A percentile compares a stretch with the other conserved stretches of the same genome.
Conservation (phyloP, 2,888 invertebrate species). For the Caenorhabditis auriculariae region DNA sequence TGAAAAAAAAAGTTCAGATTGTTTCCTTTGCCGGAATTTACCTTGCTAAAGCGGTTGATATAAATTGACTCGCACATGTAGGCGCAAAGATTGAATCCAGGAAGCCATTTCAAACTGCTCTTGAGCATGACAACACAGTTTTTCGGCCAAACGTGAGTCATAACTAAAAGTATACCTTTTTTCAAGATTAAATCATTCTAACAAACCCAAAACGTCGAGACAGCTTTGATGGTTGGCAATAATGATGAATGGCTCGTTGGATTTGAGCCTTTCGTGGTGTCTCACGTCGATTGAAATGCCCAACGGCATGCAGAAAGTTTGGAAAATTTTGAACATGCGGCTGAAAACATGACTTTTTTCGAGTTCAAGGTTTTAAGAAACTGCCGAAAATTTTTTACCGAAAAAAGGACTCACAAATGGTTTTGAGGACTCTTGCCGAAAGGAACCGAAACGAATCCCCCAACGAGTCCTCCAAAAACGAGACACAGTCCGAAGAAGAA, state of each 20-base stretch:
- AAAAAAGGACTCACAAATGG: conserved; percentile 33
- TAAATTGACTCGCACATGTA: conserved; percentile 47
- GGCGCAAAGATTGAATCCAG: conserved; percentile 58
- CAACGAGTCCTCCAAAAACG: conserved; percentile 33
- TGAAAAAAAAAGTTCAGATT: conserved; percentile 3
- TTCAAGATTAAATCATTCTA: neutral
- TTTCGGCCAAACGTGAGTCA: conserved; percentile 55
- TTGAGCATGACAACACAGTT: conserved; percentile 61
- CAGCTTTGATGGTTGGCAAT: conserved; percentile 62
- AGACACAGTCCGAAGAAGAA: conserved; percentile 28
- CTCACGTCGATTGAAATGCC: conserved; percentile 28
- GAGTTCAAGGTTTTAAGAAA: neutral
- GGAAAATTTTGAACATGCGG: conserved; percentile 43
- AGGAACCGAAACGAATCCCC: conserved; percentile 30
- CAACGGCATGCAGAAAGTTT: conserved; percentile 21
- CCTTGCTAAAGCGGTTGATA: conserved; percentile 43
- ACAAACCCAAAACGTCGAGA: conserved; percentile 53
- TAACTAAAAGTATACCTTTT: conserved; percentile 22
- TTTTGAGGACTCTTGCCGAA: conserved; percentile 35
- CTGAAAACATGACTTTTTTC: no score
- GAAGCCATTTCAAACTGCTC: conserved; percentile 55
- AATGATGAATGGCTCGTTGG: conserved; percentile 49
- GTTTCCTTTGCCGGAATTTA: neutral
- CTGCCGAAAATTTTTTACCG: neutral
- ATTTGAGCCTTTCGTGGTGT: conserved; percentile 27